These are phyloP conservation scores for Autographa gamma DNA, from an alignment of 2,888 invertebrate genomes.

Conservation along the genomic window DNA sequence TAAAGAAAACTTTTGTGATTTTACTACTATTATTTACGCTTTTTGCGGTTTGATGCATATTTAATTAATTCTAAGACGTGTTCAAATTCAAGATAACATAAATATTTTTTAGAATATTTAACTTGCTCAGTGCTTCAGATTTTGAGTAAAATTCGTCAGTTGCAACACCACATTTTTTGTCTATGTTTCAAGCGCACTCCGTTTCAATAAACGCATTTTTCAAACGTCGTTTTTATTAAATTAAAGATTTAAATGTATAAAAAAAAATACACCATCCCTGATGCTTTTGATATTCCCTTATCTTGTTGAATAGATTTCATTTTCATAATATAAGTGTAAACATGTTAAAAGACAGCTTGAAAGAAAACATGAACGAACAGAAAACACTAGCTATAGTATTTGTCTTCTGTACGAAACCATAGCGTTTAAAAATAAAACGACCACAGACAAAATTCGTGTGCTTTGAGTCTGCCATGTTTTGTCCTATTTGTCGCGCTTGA, in stretches of 20 bases:
- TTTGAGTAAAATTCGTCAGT: background rate
- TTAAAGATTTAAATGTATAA: background rate
- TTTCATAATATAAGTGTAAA: background rate
- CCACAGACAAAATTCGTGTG: slow-evolving; percentile 84
- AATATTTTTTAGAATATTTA: no score
- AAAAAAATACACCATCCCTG: background rate
- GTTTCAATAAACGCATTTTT: slow-evolving; percentile 62
- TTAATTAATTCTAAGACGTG: no score
- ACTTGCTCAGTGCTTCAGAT: no score
- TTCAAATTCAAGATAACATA: no score
- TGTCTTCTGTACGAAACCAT: slow-evolving; percentile 29
- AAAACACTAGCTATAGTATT: slow-evolving; percentile 9
- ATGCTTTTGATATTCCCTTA: no score
- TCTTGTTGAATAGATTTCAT: no score
- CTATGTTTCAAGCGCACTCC: slow-evolving; percentile 60
- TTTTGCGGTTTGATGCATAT: no score
- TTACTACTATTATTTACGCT: no score
- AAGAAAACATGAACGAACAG: background rate
- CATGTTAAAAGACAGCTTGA: background rate
- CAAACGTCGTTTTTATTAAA: background rate
- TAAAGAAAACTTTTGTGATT: no score
- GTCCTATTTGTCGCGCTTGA: slow-evolving; percentile 89
- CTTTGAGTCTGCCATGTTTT: slow-evolving; percentile 89
- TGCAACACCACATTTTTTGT: slow-evolving; percentile 50
- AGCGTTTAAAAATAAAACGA: slow-evolving; percentile 79